These are phyloP conservation scores for Venturia canescens DNA, from an alignment of 1,140 invertebrate species.

Conservation along the genomic window DNA sequence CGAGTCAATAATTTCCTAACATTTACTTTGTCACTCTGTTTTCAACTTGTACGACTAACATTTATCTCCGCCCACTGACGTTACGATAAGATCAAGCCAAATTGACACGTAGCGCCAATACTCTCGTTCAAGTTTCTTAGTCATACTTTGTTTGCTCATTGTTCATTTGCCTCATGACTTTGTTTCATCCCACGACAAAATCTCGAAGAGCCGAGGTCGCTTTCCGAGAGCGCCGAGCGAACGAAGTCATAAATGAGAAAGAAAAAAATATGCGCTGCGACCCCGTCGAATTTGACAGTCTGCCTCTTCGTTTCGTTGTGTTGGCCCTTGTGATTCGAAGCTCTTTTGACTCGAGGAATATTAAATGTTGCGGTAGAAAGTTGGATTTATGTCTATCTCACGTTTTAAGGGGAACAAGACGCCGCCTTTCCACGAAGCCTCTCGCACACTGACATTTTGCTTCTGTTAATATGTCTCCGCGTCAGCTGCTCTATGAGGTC, in stretches of 20 bases:
- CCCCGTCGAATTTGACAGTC: neutral
- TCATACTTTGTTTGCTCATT: neutral
- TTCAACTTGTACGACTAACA: too few relatives aligned
- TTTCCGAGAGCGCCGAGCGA: neutral
- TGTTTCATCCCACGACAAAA: neutral
- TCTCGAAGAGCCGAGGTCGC: neutral
- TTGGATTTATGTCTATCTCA: neutral
- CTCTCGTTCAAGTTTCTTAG: too few relatives aligned
- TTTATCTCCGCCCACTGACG: too few relatives aligned
- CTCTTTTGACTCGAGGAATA: constrained; percentile 4
- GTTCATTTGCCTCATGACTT: neutral
- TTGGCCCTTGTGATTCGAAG: neutral
- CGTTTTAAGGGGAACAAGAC: neutral
- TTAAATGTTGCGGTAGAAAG: constrained; percentile 3
- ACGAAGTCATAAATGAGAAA: neutral
- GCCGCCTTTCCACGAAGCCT: neutral
- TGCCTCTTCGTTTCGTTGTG: neutral
- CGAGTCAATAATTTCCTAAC: too few relatives aligned
- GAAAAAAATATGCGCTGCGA: neutral
- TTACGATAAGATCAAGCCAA: too few relatives aligned
- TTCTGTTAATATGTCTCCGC: too few relatives aligned
- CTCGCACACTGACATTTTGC: too few relatives aligned
- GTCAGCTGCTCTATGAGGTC: too few relatives aligned
- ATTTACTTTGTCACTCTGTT: too few relatives aligned
- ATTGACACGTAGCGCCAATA: too few relatives aligned